Base-by-base conservation (phyloP, 1,140 invertebrate genomes). In the Bombus consobrinus region DNA sequence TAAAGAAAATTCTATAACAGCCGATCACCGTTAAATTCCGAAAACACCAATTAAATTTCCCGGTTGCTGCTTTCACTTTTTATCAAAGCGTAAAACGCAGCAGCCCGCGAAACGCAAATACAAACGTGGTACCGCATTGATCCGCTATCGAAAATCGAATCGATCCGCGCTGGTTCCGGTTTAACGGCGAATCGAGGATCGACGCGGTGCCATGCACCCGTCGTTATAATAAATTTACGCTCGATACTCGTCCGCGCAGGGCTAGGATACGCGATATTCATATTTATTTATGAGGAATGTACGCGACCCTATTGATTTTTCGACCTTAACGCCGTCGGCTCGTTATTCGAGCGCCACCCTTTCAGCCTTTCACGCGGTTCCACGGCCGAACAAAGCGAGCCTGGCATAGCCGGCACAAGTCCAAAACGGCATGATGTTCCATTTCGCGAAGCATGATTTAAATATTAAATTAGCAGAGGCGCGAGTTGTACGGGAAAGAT, bases 251-350 rank as follows among this genome's bases (percentile, higher is more conserved):
- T 66, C 34, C 2, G 10, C 5, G 72, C 64, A 47, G 80, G 75
- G 76, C 69, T 68, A 74, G 82, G 81, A 69, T 39, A 32, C 85
- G 87, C 84, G 76, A 90, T 88, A 91, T 93, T 93, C 88, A 90
- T 90, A 93, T 92, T 92, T 93, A 93, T 93, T 93, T 92, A 93
- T 93, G 90, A 71, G 89, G 89, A 91, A 88, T 85, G 87, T 68
- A 68, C 81, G 73, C 72, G 75, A 71, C 74, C 75, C 85, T 93
- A 93, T 93, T 92, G 93, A 93, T 93, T 93, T 92, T 92, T 91
- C 88, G 87, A 85, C 86, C 75, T 87, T 84, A 79, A 78, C 81
- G 75, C 81, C 32, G 68, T 79, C 71, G 71, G 57, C 81, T 73
- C 74, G 66, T 89, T 87, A 86, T 86, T 53, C 78, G 39, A 82